Evolutionary conservation across 1,140 invertebrate species (phyloP), one percentile per base, ranked within the genome.

Genomic region (Tribolium madens): DNA sequence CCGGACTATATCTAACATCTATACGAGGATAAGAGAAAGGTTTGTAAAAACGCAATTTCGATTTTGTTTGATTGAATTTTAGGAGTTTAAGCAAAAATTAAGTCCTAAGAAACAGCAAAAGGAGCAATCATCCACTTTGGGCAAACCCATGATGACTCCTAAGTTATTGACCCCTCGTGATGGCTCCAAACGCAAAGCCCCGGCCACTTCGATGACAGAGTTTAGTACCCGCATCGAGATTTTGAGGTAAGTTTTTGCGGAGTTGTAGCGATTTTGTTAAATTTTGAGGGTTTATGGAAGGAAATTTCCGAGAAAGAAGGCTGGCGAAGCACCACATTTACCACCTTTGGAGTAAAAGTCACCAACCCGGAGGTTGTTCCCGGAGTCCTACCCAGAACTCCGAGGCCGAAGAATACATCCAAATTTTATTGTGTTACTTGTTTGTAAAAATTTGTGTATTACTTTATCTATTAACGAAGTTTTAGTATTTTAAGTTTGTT

Each of bases 101-200:
- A 82, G 80, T 68, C 77, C 80, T 5, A 72, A 78, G 15, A 82
- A 82, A 57, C 33, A 73, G 48, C 75, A 81, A 70, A 12, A 75
- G 42, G 79, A 80, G 12, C 48, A 75, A n/a, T n/a, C n/a, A n/a
- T n/a, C n/a, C n/a, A n/a, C n/a, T n/a, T n/a, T n/a, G n/a, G n/a
- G 9, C 21, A 79, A 68, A 0, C 57, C n/a, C n/a, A n/a, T n/a
- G n/a, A n/a, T n/a, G n/a, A n/a, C n/a, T n/a, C n/a, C n/a, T n/a
- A n/a, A n/a, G n/a, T n/a, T n/a, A n/a, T n/a, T n/a, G n/a, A 72
- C 46, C 9, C 31, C 53, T 0, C 33, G 36, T 17, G 1, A 4
- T 1, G 14, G 53, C 17, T 17, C 12, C 15, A 75, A 75, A 48
- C 6, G 74, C 2, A 75, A 75, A 69, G 9, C 69, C 2, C 18